Conservation (phyloP, 2,797 vertebrate species). For the Girardinus metallicus region DNA sequence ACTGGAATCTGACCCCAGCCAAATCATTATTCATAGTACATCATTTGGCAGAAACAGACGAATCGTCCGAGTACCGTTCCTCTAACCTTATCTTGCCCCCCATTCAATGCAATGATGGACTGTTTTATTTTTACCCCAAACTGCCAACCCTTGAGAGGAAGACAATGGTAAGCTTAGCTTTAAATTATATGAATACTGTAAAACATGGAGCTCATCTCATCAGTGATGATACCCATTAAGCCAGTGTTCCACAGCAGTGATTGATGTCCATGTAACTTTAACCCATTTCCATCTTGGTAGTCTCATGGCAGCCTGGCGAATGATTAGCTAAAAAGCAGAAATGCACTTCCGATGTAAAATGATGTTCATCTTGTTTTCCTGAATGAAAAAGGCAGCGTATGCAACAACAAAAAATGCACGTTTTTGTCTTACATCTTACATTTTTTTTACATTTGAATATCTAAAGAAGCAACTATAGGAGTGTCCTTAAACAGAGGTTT, state of each 20-base stretch:
- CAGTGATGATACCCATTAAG: slow-evolving; percentile 43
- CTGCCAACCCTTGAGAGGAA: slow-evolving; percentile 15
- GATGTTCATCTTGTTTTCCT: slow-evolving; percentile 10
- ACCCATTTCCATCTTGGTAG: slow-evolving; percentile 47
- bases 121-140: slow-evolving; percentile 2
- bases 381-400: not conserved
- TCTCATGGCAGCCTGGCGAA: slow-evolving; percentile 32
- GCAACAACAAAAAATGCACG: not conserved
- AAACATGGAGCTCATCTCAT: slow-evolving; percentile 32
- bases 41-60: slow-evolving; percentile 31
- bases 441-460: not conserved
- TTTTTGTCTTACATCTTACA: not conserved
- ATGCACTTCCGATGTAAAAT: not conserved
- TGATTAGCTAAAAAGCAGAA: slow-evolving; percentile 15
- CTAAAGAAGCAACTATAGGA: not conserved
- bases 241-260: slow-evolving; percentile 35
- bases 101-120: slow-evolving; percentile 31
- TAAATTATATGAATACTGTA: slow-evolving; percentile 21
- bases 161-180: slow-evolving; percentile 39
- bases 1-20: slow-evolving; percentile 72
- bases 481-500: not conserved
- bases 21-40: slow-evolving; percentile 70
- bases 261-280: slow-evolving; percentile 61
- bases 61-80: slow-evolving; percentile 46
- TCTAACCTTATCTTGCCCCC: slow-evolving; percentile 52